Conservation (phyloP, 2,113 vertebrate species). For the Odontesthes bonariensis region DNA sequence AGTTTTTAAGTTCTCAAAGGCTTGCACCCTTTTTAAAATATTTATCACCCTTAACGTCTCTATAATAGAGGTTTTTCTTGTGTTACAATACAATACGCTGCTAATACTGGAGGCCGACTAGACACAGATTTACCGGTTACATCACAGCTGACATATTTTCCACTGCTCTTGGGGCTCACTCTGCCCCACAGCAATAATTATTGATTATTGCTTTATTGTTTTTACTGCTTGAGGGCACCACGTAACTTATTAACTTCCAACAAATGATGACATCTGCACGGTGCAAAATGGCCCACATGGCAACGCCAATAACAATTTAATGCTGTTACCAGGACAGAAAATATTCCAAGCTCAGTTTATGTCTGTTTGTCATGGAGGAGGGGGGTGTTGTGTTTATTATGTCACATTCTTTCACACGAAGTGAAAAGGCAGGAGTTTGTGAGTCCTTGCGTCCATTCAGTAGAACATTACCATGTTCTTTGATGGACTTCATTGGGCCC, state of each 20-base stretch:
- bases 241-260: conserved; percentile 50
- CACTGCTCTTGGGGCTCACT: conserved; percentile 21
- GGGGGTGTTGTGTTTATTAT: conserved; percentile 69
- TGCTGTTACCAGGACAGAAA: conserved; percentile 67
- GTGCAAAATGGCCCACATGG: conserved; percentile 24
- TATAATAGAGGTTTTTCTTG: no score
- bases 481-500: conserved; percentile 81
- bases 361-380: conserved; percentile 55
- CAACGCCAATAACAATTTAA: conserved; percentile 59
- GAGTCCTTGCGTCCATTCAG: conserved; percentile 75
- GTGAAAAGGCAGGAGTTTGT: conserved; percentile 74
- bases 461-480: conserved; percentile 80
- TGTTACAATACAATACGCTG: neutral
- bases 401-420: conserved; percentile 81
- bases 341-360: conserved; percentile 72
- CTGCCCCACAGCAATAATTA: conserved; percentile 47
- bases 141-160: conserved; percentile 29
- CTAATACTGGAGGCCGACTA: conserved; percentile 16
- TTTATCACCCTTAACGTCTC: neutral
- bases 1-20: no score
- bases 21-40: neutral
- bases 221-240: conserved; percentile 41
- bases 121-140: conserved; percentile 9
- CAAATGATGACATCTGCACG: conserved; percentile 45
- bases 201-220: conserved; percentile 41